phyloP scores from a whole-genome alignment of 2,113 vertebrate genomes.

The Fukomys damarensis region DNA sequence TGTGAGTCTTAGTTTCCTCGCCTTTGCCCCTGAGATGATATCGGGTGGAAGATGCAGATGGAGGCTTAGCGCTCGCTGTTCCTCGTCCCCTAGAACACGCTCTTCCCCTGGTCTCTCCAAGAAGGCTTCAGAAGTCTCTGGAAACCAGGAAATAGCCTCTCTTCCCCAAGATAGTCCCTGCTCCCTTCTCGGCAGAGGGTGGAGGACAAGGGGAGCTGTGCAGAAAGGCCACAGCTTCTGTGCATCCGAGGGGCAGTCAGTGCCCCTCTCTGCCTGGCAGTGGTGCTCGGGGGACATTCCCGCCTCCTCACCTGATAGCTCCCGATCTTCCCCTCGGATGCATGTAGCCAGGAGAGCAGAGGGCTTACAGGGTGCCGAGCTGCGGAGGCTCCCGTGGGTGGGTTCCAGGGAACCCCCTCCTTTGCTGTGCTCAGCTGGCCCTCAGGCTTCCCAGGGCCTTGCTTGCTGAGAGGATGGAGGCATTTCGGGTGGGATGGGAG shows the following conservation, averaged over 20 bases:
- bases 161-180: neutral
- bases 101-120: neutral
- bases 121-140: neutral
- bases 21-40: accelerated
- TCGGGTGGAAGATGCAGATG: neutral
- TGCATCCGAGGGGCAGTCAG: neutral
- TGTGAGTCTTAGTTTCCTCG: neutral
- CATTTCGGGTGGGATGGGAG: neutral
- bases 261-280: no score
- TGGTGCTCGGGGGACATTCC: neutral
- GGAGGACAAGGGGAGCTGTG: neutral
- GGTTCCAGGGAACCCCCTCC: conserved; percentile 83
- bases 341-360: conserved; percentile 54
- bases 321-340: conserved; percentile 54
- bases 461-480: neutral
- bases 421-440: conserved; percentile 58
- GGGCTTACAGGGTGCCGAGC: conserved; percentile 18
- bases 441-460: neutral
- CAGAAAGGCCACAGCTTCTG: neutral
- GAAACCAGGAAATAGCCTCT: no score
- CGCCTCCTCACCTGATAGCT: neutral
- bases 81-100: neutral
- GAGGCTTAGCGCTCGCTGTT: no score
- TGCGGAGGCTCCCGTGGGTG: conserved; percentile 71
- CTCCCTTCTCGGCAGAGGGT: no score